These are phyloP conservation scores for Eubucco bourcierii DNA, from an alignment of 2,113 vertebrate genomes.

Conservation along the genomic window DNA sequence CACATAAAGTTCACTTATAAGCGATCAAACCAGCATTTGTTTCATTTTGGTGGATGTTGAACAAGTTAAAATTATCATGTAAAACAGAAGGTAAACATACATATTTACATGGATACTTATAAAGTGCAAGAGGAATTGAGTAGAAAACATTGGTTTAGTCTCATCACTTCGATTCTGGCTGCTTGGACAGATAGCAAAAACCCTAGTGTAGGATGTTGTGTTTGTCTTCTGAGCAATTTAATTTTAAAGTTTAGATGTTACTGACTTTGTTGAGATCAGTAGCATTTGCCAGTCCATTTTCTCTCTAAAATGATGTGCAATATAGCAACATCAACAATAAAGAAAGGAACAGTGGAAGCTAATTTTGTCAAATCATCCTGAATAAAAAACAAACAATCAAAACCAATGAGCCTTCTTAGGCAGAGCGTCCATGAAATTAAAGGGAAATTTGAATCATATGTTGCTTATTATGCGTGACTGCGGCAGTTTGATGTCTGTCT, in stretches of 20 bases:
- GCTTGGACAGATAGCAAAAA: not conserved
- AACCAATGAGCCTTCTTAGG: slow-evolving; percentile 44
- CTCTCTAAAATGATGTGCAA: not conserved
- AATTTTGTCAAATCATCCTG: slow-evolving; percentile 32
- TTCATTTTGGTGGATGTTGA: not conserved
- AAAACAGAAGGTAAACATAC: not conserved
- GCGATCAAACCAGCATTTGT: not conserved
- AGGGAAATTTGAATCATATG: slow-evolving; percentile 56
- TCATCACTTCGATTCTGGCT: not conserved
- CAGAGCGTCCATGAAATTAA: slow-evolving; percentile 15
- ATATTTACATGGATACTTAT: accelerated
- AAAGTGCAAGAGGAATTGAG: not conserved
- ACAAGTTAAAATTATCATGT: not conserved
- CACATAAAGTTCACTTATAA: not conserved
- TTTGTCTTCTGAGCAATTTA: not conserved
- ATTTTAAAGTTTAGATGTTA: not conserved
- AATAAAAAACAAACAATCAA: slow-evolving; percentile 56
- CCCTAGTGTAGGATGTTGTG: not conserved
- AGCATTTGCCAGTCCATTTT: slow-evolving; percentile 8
- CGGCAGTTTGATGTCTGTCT: slow-evolving; percentile 25
- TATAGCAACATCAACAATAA: not conserved
- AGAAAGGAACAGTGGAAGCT: not conserved
- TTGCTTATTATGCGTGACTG: slow-evolving; percentile 45
- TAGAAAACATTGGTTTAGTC: not conserved
- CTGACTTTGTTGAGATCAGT: not conserved